Conservation (phyloP, 2,113 vertebrate genomes). For the Chelonoidis abingdonii region DNA sequence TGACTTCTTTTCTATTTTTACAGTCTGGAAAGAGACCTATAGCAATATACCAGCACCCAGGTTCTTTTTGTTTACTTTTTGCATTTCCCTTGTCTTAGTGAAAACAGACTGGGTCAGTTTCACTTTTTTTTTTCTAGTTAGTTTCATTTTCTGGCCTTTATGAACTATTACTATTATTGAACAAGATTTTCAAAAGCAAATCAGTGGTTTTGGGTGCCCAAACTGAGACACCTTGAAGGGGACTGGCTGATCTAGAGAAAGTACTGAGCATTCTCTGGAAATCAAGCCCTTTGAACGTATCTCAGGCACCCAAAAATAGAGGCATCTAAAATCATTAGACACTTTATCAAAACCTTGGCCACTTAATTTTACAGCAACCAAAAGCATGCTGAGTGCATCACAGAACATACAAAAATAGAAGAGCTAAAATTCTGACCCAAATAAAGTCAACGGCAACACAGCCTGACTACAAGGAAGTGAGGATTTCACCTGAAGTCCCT, state of each 20-base stretch:
- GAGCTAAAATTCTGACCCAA: neutral
- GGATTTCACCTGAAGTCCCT: neutral
- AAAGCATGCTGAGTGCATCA: neutral
- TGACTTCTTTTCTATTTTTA: neutral
- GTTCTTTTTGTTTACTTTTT: constrained; percentile 1
- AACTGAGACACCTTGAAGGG: neutral
- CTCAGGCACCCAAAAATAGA: neutral
- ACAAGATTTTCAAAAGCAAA: neutral
- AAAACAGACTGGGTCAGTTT: neutral
- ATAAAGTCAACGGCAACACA: neutral
- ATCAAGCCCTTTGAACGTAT: neutral
- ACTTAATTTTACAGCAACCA: neutral
- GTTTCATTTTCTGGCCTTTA: neutral
- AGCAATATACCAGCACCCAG: neutral
- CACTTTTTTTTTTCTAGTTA: neutral
- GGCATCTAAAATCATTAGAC: neutral
- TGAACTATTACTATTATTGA: neutral
- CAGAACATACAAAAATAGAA: neutral
- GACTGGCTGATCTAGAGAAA: neutral
- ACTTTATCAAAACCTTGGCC: neutral
- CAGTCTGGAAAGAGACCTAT: neutral
- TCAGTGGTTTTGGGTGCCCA: neutral
- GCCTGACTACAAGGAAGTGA: neutral
- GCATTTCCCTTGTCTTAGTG: neutral
- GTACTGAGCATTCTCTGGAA: neutral